Conservation (phyloP, 1,140 invertebrate species). For the Ladona fulva region DNA sequence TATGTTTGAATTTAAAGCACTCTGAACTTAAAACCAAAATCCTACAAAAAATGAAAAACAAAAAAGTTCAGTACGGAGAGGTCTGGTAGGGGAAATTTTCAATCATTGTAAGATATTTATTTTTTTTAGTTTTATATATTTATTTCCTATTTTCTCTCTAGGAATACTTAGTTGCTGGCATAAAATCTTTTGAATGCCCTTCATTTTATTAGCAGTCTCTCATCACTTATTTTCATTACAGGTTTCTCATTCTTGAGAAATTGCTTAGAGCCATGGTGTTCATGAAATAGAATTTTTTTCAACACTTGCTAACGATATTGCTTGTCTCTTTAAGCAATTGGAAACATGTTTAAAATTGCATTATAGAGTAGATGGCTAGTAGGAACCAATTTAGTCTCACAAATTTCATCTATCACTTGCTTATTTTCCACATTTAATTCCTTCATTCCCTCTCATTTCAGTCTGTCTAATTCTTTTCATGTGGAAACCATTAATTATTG, state of each 20-base stretch:
- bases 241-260: background rate
- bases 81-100: background rate
- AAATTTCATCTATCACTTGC: too few relatives aligned
- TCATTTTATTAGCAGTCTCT: background rate
- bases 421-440: too few relatives aligned
- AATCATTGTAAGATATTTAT: background rate
- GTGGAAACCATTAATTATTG: too few relatives aligned
- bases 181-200: background rate
- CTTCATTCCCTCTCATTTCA: too few relatives aligned
- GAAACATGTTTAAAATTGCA: background rate
- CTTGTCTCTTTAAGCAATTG: too few relatives aligned
- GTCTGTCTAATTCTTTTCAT: too few relatives aligned
- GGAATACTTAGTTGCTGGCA: background rate
- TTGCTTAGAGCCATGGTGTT: too few relatives aligned
- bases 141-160: background rate
- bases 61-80: background rate
- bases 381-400: background rate
- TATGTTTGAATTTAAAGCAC: background rate
- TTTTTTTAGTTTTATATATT: background rate
- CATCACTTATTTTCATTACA: constrained; percentile 2
- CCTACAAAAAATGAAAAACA: background rate
- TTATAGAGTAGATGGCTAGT: background rate
- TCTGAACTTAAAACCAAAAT: background rate
- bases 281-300: too few relatives aligned
- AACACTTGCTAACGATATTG: too few relatives aligned